Percentiles rank a stretch among this genome's conserved stretches.
These are phyloP conservation scores for Laticauda laticaudata DNA, from an alignment of 2,113 vertebrate species.

Conservation along the genomic window DNA sequence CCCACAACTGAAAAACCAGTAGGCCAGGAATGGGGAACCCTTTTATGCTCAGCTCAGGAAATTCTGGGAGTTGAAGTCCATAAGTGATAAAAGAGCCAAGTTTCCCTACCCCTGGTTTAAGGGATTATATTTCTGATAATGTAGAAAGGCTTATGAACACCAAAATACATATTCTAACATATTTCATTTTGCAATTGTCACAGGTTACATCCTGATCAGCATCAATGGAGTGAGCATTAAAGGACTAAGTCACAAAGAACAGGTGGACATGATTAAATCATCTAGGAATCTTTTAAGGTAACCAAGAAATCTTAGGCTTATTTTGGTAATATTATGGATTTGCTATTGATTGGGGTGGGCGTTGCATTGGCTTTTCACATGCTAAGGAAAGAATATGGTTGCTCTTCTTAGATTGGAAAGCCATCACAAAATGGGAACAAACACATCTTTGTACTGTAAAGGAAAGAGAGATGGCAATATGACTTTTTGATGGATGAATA, in stretches of 20 bases:
- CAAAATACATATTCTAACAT: not conserved
- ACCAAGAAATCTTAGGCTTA: not conserved
- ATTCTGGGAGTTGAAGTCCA: too few relatives aligned
- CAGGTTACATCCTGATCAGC: conserved; percentile 86
- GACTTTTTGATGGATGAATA: not conserved
- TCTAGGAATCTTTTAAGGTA: conserved; percentile 87
- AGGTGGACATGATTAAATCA: conserved; percentile 82
- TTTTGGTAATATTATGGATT: not conserved
- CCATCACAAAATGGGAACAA: not conserved
- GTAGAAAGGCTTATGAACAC: not conserved
- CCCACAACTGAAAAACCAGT: too few relatives aligned
- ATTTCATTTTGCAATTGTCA: not conserved
- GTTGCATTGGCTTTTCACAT: not conserved
- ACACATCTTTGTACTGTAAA: not conserved
- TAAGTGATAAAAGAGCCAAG: too few relatives aligned
- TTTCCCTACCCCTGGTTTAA: not conserved
- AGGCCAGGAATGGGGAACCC: too few relatives aligned
- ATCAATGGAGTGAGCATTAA: conserved; percentile 82
- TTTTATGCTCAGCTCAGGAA: too few relatives aligned
- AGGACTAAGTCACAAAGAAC: conserved; percentile 80
- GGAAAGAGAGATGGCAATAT: not conserved
- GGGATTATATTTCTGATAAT: not conserved
- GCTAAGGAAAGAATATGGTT: not conserved
- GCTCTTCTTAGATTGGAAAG: not conserved
- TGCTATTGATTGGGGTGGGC: not conserved